A percentile compares a stretch with the other conserved stretches of the same genome.
Evolutionary conservation across 2,113 vertebrate genomes (phyloP).

Genomic region (Alosa alosa): DNA sequence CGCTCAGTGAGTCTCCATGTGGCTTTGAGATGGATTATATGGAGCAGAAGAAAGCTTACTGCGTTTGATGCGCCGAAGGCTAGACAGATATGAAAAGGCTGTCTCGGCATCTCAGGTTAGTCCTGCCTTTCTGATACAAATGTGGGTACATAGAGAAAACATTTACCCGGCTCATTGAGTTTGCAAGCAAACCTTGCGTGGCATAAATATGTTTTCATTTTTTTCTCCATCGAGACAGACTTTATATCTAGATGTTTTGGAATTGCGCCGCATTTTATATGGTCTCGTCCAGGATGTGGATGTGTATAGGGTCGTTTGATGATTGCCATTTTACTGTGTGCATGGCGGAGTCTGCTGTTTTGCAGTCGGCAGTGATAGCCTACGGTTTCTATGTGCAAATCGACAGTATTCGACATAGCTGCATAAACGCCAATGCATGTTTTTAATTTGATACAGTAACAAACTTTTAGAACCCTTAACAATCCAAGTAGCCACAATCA

Average conservation of each 20-base stretch:
- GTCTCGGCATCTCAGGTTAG: conserved; percentile 20
- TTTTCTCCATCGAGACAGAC: not conserved
- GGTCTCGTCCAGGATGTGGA: not conserved
- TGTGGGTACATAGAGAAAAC: not conserved
- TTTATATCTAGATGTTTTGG: not conserved
- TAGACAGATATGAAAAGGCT: not conserved
- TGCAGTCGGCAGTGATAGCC: not conserved
- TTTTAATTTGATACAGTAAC: not conserved
- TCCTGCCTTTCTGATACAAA: not conserved
- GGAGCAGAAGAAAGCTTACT: conserved; percentile 56
- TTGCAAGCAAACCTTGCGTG: not conserved
- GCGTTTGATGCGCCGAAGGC: not conserved
- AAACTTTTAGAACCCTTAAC: not conserved
- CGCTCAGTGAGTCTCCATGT: conserved; percentile 27
- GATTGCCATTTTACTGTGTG: not conserved
- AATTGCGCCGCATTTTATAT: not conserved
- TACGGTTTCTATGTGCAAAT: not conserved
- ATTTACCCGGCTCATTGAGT: not conserved
- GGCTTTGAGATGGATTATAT: conserved; percentile 55
- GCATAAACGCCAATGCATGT: not conserved
- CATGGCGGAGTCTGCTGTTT: conserved; percentile 1
- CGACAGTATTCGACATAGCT: not conserved
- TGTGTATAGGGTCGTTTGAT: not conserved
- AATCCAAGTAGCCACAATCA: conserved; percentile 49
- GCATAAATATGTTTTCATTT: not conserved